Evolutionary conservation across 2,888 invertebrate species (phyloP).

Genomic region (Plebejus anna): DNA sequence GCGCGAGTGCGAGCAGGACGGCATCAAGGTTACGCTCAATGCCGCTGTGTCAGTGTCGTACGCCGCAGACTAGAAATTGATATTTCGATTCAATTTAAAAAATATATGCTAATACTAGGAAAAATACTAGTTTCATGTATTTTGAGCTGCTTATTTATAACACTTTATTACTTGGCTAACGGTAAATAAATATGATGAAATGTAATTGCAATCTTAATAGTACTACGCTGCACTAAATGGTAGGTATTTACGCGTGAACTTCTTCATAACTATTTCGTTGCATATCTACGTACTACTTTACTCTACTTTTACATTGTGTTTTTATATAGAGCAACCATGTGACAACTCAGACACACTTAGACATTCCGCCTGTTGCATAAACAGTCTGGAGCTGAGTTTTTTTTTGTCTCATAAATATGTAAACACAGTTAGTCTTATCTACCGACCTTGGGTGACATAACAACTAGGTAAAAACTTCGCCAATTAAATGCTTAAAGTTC

Average conservation of each 20-base stretch:
- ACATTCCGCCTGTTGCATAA: not conserved
- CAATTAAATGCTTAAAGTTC: not conserved
- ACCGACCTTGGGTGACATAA: conserved; percentile 1
- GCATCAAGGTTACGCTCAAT: conserved; percentile 70
- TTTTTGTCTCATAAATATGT: conserved; percentile 18
- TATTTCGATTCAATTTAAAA: conserved; percentile 33
- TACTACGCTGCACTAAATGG: not conserved
- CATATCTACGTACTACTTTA: not conserved
- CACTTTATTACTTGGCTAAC: not conserved
- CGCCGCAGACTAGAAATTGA: conserved; percentile 42
- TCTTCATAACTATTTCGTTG: not conserved
- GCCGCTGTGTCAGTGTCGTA: conserved; percentile 51
- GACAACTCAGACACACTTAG: conserved; percentile 11
- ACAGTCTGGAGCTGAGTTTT: not conserved
- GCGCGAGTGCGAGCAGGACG: conserved; percentile 52
- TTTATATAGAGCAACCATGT: not conserved
- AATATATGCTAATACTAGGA: not conserved
- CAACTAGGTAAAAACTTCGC: not conserved
- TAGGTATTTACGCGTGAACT: not conserved
- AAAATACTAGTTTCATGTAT: not conserved
- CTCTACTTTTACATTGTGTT: not conserved
- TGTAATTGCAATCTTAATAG: not conserved
- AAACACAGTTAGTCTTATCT: conserved; percentile 1
- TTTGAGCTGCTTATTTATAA: not conserved
- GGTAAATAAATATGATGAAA: not conserved